Evolutionary conservation across 1,140 invertebrate genomes (phyloP), one percentile per base, ranked within the genome.

Genomic region (Argopecten irradians): DNA sequence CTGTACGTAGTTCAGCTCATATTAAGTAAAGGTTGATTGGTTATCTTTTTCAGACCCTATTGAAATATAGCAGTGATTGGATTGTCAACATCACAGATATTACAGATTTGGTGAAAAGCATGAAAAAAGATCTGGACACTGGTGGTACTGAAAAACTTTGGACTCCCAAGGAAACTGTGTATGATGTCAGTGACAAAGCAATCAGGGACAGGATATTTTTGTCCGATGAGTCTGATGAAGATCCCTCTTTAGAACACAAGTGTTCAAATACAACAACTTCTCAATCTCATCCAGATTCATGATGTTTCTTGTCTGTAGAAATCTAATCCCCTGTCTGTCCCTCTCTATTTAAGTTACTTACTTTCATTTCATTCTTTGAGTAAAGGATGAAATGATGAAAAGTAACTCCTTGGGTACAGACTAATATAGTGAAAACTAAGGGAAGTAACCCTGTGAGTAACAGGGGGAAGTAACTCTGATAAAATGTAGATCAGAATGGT

Each of bases 31-130:
- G 5, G 43, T 43, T 88, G 5, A 34, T 41, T 1, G 46, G 41
- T 82, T 55, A 41, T 41, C 35, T 84, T 85, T 88, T 91, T 34
- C 89, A 94, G 93, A 92, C 91, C 3, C 86, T 94, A 33, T 16
- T 85, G 35, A 91, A 91, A 14, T 94, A 91, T 91, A 86, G 91
- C 16, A 92, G 82, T 43, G 90, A 92, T 35, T 93, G 90, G 87
- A 92, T 94, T 84, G 34, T 90, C 14, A 91, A 89, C 46, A 93
- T 94, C 83, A 90, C 89, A n/a, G 94, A 94, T 87, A 93, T 94
- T 22, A 94, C 94, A 43, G 90, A 92, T 28, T 94, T 93, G 92
- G 94, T 93, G 1, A 88, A 89, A n/a, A 87, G 93, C 84, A 92
- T 93, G 83, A 89, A 91, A 82, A n/a, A 91, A 13, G 55, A 92